phyloP scores from a whole-genome alignment of 2,113 vertebrate species.

The Dasyornis broadbenti region DNA sequence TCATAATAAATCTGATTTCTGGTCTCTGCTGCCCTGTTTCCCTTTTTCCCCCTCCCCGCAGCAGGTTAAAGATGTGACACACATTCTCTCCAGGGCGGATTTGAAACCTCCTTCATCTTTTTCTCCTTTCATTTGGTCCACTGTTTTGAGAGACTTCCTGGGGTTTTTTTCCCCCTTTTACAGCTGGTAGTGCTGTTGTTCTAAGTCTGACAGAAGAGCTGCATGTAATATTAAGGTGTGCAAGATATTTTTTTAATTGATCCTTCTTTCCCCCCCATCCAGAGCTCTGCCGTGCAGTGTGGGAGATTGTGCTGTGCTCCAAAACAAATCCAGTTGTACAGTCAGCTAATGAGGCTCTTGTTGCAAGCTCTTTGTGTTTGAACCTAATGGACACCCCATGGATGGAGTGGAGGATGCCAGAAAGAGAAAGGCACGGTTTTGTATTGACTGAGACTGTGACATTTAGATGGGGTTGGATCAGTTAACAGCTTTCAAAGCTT shows the following conservation, averaged over 20 bases:
- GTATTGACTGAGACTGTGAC: not conserved
- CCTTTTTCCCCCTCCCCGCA: not conserved
- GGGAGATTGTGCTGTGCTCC: not conserved
- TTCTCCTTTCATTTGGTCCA: not conserved
- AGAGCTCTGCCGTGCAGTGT: not conserved
- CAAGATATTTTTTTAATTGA: not conserved
- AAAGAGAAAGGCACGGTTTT: not conserved
- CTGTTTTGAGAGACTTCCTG: not conserved
- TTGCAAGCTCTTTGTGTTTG: conserved; percentile 3
- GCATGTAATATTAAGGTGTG: not conserved
- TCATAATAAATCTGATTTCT: not conserved
- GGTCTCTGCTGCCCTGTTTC: not conserved
- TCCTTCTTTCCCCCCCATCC: not conserved
- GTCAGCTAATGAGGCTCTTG: conserved; percentile 25
- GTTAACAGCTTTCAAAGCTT: not conserved
- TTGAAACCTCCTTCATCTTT: conserved; percentile 5
- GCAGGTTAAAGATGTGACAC: not conserved
- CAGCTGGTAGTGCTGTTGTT: not conserved
- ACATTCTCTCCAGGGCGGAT: not conserved
- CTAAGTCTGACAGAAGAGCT: not conserved
- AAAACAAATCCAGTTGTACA: not conserved
- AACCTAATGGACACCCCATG: not conserved
- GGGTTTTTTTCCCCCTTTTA: not conserved
- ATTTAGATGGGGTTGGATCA: not conserved
- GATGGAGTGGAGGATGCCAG: not conserved